Evolutionary conservation across 2,888 invertebrate species (phyloP).

Genomic region (Ornithoptera alexandrae): DNA sequence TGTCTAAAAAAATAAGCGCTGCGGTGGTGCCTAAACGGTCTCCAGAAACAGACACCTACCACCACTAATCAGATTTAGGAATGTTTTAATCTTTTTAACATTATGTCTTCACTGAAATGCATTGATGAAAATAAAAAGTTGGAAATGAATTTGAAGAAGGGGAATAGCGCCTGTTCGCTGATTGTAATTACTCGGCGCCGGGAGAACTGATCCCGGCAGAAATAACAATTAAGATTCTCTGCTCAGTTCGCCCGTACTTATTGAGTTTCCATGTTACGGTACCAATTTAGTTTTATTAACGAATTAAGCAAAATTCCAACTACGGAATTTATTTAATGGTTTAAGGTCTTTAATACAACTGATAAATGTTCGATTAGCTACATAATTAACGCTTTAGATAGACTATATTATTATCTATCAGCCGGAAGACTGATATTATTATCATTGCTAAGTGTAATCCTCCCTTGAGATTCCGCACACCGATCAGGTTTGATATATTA

Average conservation of each 20-base stretch:
- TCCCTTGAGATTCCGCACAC: not conserved
- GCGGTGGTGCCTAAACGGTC: no score
- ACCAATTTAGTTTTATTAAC: slow-evolving; percentile 15
- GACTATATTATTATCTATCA: not conserved
- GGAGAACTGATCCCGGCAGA: slow-evolving; percentile 22
- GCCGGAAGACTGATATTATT: not conserved
- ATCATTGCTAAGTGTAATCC: not conserved
- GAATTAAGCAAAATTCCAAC: slow-evolving; percentile 1
- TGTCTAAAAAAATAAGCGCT: no score
- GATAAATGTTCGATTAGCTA: not conserved
- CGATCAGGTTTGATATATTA: no score
- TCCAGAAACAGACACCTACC: no score
- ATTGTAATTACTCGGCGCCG: slow-evolving; percentile 25
- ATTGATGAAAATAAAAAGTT: not conserved
- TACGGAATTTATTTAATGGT: not conserved
- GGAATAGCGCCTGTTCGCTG: slow-evolving; percentile 14
- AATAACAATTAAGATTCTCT: slow-evolving; percentile 24
- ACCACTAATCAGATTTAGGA: no score
- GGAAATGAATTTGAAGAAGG: slow-evolving; percentile 8
- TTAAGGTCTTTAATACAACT: not conserved
- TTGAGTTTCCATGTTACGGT: slow-evolving; percentile 19
- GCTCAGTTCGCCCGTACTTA: slow-evolving; percentile 17
- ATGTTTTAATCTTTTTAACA: no score
- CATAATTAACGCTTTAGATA: not conserved
- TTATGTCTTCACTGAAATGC: no score